Evolutionary conservation across 2,113 vertebrate genomes (phyloP).

Genomic region (Perca schrenkii): DNA sequence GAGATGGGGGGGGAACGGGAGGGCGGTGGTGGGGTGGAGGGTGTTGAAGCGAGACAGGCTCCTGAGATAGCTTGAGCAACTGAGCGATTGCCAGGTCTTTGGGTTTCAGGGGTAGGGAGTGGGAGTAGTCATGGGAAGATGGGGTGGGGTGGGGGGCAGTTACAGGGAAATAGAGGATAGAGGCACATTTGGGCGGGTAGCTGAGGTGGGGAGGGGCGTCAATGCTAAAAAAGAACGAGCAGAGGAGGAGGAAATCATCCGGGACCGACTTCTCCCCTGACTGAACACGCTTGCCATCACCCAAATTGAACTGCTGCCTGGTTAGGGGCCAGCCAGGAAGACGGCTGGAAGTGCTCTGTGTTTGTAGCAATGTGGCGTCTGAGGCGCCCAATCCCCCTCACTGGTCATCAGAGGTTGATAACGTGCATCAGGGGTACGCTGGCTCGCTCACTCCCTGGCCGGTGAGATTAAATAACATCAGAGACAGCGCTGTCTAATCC

Average conservation of each 20-base stretch:
- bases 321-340: constrained; percentile 61
- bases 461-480: constrained; percentile 83
- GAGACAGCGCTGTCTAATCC: constrained; percentile 71
- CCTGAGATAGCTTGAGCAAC: constrained; percentile 78
- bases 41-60: constrained; percentile 68
- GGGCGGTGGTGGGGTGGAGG: neutral
- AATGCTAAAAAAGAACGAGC: constrained; percentile 49
- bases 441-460: constrained; percentile 70
- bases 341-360: constrained; percentile 54
- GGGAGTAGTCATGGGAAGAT: constrained; percentile 17
- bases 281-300: constrained; percentile 76
- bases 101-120: constrained; percentile 52
- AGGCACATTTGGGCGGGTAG: constrained; percentile 63
- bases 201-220: constrained; percentile 61
- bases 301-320: constrained; percentile 79
- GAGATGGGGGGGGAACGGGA: too few species aligned
- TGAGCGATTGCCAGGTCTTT: constrained; percentile 76
- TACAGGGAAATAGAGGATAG: constrained; percentile 47
- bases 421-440: constrained; percentile 66
- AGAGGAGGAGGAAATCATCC: constrained; percentile 78
- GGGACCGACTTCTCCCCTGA: constrained; percentile 76
- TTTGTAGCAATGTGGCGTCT: constrained; percentile 44
- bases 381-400: constrained; percentile 51
- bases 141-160: neutral
- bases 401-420: constrained; percentile 79